phyloP scores from a whole-genome alignment of 2,888 invertebrate species.

The Conomelus anceps region DNA sequence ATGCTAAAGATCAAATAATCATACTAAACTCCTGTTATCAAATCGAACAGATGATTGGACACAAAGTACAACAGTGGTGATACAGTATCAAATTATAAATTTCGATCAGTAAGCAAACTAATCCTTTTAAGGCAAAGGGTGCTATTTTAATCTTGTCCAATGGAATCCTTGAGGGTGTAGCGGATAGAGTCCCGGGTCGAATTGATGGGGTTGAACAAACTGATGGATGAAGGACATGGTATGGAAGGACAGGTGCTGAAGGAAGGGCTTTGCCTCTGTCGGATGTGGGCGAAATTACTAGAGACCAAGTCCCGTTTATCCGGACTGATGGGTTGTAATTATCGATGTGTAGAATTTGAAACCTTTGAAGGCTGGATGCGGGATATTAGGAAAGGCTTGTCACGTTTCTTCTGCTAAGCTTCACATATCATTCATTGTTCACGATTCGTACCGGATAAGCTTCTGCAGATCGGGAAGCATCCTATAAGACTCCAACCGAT shows the following conservation, averaged over 20 bases:
- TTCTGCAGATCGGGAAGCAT: background rate
- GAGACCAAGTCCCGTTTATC: background rate
- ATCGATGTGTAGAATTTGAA: background rate
- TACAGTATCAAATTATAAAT: background rate
- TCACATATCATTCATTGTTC: background rate
- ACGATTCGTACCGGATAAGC: background rate
- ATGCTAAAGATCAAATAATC: too few relatives aligned
- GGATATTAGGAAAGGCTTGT: background rate
- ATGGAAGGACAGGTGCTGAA: background rate
- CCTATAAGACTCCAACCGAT: background rate
- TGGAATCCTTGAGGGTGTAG: background rate
- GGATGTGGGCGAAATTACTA: background rate
- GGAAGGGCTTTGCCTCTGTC: background rate
- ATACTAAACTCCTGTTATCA: too few relatives aligned
- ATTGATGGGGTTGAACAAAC: background rate
- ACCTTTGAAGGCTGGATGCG: background rate
- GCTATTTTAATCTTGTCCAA: background rate
- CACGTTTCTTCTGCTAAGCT: background rate
- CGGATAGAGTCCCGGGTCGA: background rate
- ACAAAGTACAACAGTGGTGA: too few relatives aligned
- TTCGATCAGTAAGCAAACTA: background rate
- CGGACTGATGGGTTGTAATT: background rate
- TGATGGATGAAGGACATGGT: background rate
- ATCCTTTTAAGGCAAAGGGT: background rate
- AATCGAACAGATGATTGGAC: too few relatives aligned